Percentiles rank a stretch among this genome's conserved stretches.
Evolutionary conservation across 2,113 vertebrate genomes (phyloP).

Genomic region (Strix uralensis): DNA sequence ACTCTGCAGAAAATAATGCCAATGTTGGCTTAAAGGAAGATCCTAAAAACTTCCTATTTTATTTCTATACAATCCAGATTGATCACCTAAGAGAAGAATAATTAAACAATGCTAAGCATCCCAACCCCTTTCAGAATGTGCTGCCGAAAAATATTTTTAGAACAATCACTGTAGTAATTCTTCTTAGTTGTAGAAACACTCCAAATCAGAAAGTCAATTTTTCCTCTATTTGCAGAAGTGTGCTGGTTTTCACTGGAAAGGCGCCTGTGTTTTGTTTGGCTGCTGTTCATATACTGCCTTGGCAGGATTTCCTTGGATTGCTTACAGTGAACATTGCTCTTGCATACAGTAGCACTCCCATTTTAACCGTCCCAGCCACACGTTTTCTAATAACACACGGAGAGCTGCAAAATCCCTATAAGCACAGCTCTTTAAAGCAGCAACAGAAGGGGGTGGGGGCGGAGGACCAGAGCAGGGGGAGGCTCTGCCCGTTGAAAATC

Average conservation of each 20-base stretch:
- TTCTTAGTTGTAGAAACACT: constrained; percentile 81
- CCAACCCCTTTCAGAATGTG: constrained; percentile 60
- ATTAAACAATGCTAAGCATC: constrained; percentile 72
- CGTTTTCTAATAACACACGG: constrained; percentile 77
- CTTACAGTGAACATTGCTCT: constrained; percentile 83
- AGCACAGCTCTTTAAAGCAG: constrained; percentile 61
- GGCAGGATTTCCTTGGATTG: constrained; percentile 87
- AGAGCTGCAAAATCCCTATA: constrained; percentile 70
- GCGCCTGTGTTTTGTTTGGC: constrained; percentile 97
- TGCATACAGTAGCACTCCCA: constrained; percentile 82
- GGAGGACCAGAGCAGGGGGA: neutral
- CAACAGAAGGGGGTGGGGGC: constrained; percentile 46
- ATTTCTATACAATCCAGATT: constrained; percentile 41
- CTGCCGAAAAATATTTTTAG: constrained; percentile 80
- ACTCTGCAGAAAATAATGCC: constrained; percentile 20
- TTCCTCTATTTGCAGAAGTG: constrained; percentile 90
- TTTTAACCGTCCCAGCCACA: constrained; percentile 78
- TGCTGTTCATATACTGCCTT: constrained; percentile 88
- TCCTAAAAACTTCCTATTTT: constrained; percentile 41
- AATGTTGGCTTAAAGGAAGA: neutral
- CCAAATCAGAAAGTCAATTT: constrained; percentile 84
- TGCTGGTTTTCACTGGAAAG: constrained; percentile 85
- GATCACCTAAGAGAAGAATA: constrained; percentile 71
- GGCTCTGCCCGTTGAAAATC: constrained; percentile 37
- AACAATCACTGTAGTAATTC: constrained; percentile 80